Evolutionary conservation across 2,888 invertebrate species (phyloP).

Genomic region (Tetranychus piercei): DNA sequence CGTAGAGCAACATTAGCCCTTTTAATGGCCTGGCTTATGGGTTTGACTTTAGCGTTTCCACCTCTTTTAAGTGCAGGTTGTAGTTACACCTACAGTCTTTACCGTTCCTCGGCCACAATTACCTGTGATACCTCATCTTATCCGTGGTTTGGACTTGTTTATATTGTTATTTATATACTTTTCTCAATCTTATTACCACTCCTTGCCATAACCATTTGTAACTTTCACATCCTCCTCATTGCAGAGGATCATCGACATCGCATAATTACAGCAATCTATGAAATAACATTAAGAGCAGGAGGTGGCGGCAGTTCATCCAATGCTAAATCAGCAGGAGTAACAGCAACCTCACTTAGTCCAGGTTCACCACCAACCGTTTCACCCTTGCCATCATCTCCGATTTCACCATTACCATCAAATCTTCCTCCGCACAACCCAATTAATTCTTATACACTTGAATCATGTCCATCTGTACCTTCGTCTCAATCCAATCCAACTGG

Average conservation of each 20-base stretch:
- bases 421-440: neutral
- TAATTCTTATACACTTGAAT: neutral
- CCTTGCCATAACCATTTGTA: slow-evolving; percentile 28
- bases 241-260: slow-evolving; percentile 55
- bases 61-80: slow-evolving; percentile 23
- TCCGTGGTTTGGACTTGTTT: slow-evolving; percentile 20
- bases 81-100: slow-evolving; percentile 17
- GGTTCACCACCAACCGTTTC: neutral
- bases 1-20: slow-evolving; percentile 49
- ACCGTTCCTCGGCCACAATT: slow-evolving; percentile 10
- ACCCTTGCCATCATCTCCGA: neutral
- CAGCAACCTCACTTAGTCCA: neutral
- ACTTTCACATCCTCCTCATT: slow-evolving; percentile 36
- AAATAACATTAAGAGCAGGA: slow-evolving; percentile 54
- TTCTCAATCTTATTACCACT: slow-evolving; percentile 28
- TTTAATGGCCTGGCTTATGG: slow-evolving; percentile 42
- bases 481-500: neutral
- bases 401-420: neutral
- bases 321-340: neutral
- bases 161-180: slow-evolving; percentile 27
- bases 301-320: neutral
- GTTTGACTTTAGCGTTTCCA: slow-evolving; percentile 26
- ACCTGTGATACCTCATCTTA: neutral
- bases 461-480: neutral
- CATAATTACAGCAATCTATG: slow-evolving; percentile 64